Conservation (phyloP, 1,140 invertebrate genomes). For the Laupala kohalensis region DNA sequence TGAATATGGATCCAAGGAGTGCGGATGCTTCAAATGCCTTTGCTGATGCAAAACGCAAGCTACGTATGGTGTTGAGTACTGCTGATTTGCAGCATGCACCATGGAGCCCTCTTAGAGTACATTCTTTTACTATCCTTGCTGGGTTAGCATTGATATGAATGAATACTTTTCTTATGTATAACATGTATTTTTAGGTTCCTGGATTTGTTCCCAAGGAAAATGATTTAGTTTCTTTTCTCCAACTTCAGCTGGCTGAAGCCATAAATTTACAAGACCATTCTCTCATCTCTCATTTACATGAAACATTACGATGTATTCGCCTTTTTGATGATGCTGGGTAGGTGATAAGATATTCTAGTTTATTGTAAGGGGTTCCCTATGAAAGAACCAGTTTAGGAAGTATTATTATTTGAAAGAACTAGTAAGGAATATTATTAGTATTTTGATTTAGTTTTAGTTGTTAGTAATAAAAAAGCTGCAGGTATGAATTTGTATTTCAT, state of each 20-base stretch:
- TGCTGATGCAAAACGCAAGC: constrained; percentile 79
- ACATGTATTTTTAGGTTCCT: not conserved
- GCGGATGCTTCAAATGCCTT: constrained; percentile 53
- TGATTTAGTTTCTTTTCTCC: constrained; percentile 55
- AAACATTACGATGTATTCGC: constrained; percentile 68
- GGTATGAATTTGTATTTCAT: too few relatives aligned
- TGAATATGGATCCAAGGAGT: constrained; percentile 46
- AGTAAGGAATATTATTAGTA: too few relatives aligned
- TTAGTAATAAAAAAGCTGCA: too few relatives aligned
- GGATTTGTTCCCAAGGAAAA: constrained; percentile 30
- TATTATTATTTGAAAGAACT: too few relatives aligned
- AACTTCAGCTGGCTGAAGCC: constrained; percentile 74
- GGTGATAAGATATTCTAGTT: constrained; percentile 14
- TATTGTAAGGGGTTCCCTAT: too few relatives aligned
- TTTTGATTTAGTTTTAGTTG: too few relatives aligned
- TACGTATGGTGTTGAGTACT: constrained; percentile 79
- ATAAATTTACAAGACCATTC: constrained; percentile 71
- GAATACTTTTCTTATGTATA: not conserved
- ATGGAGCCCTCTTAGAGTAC: not conserved
- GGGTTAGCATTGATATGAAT: not conserved
- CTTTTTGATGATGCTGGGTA: constrained; percentile 57
- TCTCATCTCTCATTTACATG: constrained; percentile 73
- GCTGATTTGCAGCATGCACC: constrained; percentile 45
- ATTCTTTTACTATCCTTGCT: not conserved
- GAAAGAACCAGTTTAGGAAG: too few relatives aligned